These are phyloP conservation scores for Auanema freiburgensis DNA, from an alignment of 2,888 invertebrate species.

Conservation along the genomic window DNA sequence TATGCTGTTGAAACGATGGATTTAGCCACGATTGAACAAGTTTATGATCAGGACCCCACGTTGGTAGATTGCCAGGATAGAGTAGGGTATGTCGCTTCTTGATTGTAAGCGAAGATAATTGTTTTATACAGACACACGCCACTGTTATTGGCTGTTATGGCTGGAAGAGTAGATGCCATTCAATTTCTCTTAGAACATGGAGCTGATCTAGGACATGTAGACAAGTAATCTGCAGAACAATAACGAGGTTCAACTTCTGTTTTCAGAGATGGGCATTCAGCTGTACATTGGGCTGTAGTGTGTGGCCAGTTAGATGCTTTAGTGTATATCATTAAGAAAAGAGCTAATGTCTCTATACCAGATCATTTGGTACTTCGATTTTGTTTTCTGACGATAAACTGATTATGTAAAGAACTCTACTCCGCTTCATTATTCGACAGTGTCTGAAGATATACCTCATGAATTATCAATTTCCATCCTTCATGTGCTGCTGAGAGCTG, in stretches of 20 bases:
- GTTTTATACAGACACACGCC: slow-evolving; percentile 75
- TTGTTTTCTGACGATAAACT: background rate
- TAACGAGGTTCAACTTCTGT: too few species aligned
- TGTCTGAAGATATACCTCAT: slow-evolving; percentile 69
- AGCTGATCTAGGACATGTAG: slow-evolving; percentile 85
- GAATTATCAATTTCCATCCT: slow-evolving; percentile 47
- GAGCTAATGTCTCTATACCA: slow-evolving; percentile 39
- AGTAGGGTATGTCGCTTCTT: slow-evolving; percentile 73
- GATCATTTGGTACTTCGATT: slow-evolving; percentile 30
- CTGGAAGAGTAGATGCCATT: slow-evolving; percentile 83
- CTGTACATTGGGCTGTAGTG: slow-evolving; percentile 94
- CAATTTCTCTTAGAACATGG: slow-evolving; percentile 82
- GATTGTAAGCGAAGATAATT: background rate
- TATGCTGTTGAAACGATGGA: slow-evolving; percentile 79
- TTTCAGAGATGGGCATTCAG: slow-evolving; percentile 81
- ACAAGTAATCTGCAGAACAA: slow-evolving; percentile 69
- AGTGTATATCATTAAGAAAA: slow-evolving; percentile 37
- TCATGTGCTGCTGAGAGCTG: slow-evolving; percentile 63
- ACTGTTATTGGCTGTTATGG: slow-evolving; percentile 90
- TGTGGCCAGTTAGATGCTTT: slow-evolving; percentile 54
- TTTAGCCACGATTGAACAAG: slow-evolving; percentile 74
- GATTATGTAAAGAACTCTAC: slow-evolving; percentile 78
- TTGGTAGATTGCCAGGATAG: slow-evolving; percentile 83
- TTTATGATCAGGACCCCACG: slow-evolving; percentile 79
- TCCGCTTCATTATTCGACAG: slow-evolving; percentile 95